Evolutionary conservation across 2,797 vertebrate genomes (phyloP).

Genomic region (Anguilla megastoma): DNA sequence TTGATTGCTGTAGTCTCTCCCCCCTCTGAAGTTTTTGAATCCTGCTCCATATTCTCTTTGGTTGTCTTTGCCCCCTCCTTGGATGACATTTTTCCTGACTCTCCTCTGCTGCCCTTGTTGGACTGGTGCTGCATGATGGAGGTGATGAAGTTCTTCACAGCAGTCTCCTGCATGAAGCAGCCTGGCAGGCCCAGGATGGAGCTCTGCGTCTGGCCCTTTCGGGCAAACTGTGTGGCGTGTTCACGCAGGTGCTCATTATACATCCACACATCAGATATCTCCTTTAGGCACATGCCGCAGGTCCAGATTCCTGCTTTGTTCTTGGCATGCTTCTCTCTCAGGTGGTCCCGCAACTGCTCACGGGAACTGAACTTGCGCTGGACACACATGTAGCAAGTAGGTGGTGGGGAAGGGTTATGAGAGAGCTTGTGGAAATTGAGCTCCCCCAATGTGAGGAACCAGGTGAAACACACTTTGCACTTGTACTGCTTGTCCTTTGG

Average conservation of each 20-base stretch:
- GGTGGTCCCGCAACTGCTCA: constrained; percentile 89
- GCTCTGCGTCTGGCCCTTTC: constrained; percentile 84
- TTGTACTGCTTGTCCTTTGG: constrained; percentile 90
- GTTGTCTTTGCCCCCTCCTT: constrained; percentile 64
- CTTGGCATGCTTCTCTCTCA: constrained; percentile 91
- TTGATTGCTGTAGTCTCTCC: constrained; percentile 64
- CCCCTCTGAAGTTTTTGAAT: constrained; percentile 59
- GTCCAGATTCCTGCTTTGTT: constrained; percentile 92
- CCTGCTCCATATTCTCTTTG: constrained; percentile 56
- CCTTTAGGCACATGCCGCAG: constrained; percentile 97
- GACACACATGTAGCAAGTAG: constrained; percentile 98
- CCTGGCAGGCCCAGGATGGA: constrained; percentile 79
- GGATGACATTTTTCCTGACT: constrained; percentile 56
- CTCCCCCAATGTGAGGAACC: constrained; percentile 89
- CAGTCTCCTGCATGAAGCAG: constrained; percentile 78
- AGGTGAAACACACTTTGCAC: constrained; percentile 95
- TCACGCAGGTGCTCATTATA: constrained; percentile 96
- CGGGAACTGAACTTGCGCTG: constrained; percentile 95
- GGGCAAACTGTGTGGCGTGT: constrained; percentile 91
- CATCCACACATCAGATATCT: constrained; percentile 97
- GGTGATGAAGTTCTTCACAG: constrained; percentile 85
- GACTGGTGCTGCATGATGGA: constrained; percentile 81
- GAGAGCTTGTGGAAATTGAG: constrained; percentile 95
- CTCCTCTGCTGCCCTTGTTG: constrained; percentile 66
- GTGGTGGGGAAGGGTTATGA: constrained; percentile 92